phyloP scores from a whole-genome alignment of 2,888 invertebrate genomes.

The Orthonychiurus folsomi region DNA sequence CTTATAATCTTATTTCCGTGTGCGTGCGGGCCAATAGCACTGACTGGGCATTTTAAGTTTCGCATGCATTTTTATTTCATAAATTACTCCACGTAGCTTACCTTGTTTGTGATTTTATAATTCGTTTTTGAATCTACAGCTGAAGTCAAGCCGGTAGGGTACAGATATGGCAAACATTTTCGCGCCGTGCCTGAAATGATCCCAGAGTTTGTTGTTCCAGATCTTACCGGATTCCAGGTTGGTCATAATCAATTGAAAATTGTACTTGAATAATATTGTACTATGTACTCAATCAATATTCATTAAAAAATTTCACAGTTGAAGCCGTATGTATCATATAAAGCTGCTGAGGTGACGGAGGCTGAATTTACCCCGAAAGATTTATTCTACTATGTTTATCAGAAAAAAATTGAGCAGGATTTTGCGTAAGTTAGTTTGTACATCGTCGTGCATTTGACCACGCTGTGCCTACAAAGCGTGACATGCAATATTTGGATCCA shows the following conservation, averaged over 20 bases:
- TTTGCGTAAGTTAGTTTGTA: conserved; percentile 48
- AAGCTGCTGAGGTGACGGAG: conserved; percentile 62
- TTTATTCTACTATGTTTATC: conserved; percentile 72
- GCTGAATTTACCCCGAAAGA: conserved; percentile 73
- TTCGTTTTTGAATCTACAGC: conserved; percentile 43
- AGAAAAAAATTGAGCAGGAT: conserved; percentile 66
- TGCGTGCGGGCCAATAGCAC: not conserved
- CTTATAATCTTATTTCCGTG: not conserved
- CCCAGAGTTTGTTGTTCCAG: conserved; percentile 86
- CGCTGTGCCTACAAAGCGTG: no score
- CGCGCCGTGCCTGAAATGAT: conserved; percentile 72
- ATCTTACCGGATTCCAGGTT: conserved; percentile 66
- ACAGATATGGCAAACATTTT: conserved; percentile 51
- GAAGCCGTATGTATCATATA: conserved; percentile 91
- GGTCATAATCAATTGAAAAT: conserved; percentile 21
- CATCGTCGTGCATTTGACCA: no score
- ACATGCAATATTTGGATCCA: conserved; percentile 2
- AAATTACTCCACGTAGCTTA: no score
- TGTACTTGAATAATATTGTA: conserved; percentile 1
- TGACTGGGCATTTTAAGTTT: not conserved
- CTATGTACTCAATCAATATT: conserved; percentile 1
- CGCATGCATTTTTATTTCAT: conserved; percentile 12
- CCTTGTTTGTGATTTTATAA: not conserved
- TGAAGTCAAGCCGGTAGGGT: conserved; percentile 61
- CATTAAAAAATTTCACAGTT: conserved; percentile 54